Evolutionary conservation across 2,113 vertebrate species (phyloP), one percentile per base, ranked within the genome.

Genomic region (Peromyscus polionotus): DNA sequence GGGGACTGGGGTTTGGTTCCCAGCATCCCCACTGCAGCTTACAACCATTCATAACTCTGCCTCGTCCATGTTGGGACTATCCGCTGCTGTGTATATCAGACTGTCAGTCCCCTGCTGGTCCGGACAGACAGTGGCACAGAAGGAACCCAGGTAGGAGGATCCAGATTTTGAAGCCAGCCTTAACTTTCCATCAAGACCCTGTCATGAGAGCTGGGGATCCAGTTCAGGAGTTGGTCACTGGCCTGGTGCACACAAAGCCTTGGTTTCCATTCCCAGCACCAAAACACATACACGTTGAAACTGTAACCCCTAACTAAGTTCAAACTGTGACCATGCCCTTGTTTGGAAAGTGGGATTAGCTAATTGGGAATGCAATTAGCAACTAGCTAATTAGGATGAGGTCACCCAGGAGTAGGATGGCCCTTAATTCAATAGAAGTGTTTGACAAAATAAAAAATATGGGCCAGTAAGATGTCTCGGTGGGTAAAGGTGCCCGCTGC

Each of bases 321-420:
- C 65, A 88, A 70, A n/a, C 54, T 54, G 45, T 70, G 85, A 16
- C 12, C 59, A 45, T 31, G 24, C 59, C 81, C 45, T 70, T n/a
- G 13, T n/a, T 70, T 88, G 45, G 42, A 51, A 87, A 36, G 42
- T 13, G 11, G 31, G 65, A 51, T 70, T 48, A 48, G 65, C 7
- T 54, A 42, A 48, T 48, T 48, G 45, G 45, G 14, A 39, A 73
- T 11, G 42, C 45, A 81, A 80, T 90, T 68, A 92, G 73, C 42
- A 81, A 80, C 92, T 68, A 92, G 73, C 42, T 92, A 68, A 86
- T 92, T 61, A 92, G 57, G 73, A 89, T 33, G 65, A 68, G 28
- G 45, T 63, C 28, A 68, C 12, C 42, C 22, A 12, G 17, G 61
- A 77, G 39, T 4, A 39, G 24, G 5, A 17, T 6, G 86, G n/a